phyloP scores from a whole-genome alignment of 2,888 invertebrate genomes.

The Nudaria mundana region DNA sequence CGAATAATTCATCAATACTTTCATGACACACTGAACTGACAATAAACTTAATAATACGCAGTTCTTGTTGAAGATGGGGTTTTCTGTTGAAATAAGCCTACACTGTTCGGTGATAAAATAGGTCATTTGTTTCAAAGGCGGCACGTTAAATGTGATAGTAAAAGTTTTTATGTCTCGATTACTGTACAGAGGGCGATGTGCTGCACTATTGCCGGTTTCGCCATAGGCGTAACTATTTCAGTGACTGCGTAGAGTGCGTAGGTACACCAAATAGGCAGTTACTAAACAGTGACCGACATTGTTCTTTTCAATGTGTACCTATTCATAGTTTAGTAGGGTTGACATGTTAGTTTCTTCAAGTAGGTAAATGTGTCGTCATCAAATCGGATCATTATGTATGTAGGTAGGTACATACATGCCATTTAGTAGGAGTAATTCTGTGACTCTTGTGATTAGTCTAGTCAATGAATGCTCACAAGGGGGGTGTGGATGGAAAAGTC shows the following conservation, averaged over 20 bases:
- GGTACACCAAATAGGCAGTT: constrained; percentile 1
- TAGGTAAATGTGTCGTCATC: too few relatives aligned
- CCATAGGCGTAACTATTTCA: constrained; percentile 31
- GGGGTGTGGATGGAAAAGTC: too few relatives aligned
- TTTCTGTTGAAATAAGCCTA: constrained; percentile 45
- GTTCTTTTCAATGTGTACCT: neutral
- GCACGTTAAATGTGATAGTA: constrained; percentile 64
- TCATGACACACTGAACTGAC: constrained; percentile 19
- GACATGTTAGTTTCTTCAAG: neutral
- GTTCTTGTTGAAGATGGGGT: constrained; percentile 28
- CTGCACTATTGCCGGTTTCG: constrained; percentile 13
- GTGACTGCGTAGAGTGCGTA: constrained; percentile 10
- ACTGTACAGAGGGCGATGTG: constrained; percentile 31
- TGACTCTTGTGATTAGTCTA: too few relatives aligned
- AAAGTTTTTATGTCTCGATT: constrained; percentile 65
- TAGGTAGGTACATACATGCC: too few relatives aligned
- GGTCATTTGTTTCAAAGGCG: constrained; percentile 59
- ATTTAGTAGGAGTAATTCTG: too few relatives aligned
- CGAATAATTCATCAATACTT: constrained; percentile 29
- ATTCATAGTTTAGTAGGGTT: neutral
- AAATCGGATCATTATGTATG: too few relatives aligned
- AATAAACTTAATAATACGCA: constrained; percentile 13
- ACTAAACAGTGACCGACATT: neutral
- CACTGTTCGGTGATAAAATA: constrained; percentile 42
- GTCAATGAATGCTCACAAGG: too few relatives aligned